Conservation (phyloP, 2,888 invertebrate genomes). For the Epistrophe eligans region DNA sequence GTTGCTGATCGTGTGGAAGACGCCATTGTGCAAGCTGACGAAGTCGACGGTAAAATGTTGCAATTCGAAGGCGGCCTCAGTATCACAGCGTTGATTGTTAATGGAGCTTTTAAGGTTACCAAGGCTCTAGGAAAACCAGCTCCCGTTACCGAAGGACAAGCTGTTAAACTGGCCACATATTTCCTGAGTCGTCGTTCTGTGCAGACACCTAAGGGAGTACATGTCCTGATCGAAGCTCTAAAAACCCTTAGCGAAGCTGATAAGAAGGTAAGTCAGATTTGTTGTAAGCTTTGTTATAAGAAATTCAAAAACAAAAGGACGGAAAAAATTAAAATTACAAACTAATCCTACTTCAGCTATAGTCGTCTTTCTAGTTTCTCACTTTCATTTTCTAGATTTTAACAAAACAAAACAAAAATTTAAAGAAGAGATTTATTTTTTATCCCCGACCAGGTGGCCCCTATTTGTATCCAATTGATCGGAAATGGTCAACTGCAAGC, state of each 20-base stretch:
- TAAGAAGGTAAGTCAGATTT: slow-evolving; percentile 84
- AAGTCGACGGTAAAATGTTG: slow-evolving; percentile 93
- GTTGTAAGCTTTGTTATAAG: neutral
- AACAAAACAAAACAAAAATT: no score
- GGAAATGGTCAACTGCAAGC: slow-evolving; percentile 91
- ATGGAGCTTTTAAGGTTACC: slow-evolving; percentile 86
- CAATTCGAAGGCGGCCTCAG: slow-evolving; percentile 97
- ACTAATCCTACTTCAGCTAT: no score
- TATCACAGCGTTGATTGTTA: slow-evolving; percentile 88
- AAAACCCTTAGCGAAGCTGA: slow-evolving; percentile 86
- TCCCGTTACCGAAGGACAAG: slow-evolving; percentile 90
- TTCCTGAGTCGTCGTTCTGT: slow-evolving; percentile 95
- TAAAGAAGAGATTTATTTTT: neutral
- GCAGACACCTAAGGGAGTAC: slow-evolving; percentile 92
- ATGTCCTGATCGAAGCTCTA: slow-evolving; percentile 91
- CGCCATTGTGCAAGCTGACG: slow-evolving; percentile 97
- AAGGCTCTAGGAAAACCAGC: slow-evolving; percentile 87
- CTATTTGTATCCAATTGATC: slow-evolving; percentile 92
- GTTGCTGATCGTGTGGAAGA: slow-evolving; percentile 93
- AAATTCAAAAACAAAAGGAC: no score
- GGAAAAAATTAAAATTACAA: no score
- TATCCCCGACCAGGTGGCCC: slow-evolving; percentile 86
- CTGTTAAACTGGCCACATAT: slow-evolving; percentile 95
- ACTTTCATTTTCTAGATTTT: no score
- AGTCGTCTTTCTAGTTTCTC: no score